Conservation (phyloP, 2,797 vertebrate genomes). For the Acestrorhynchus altus region DNA sequence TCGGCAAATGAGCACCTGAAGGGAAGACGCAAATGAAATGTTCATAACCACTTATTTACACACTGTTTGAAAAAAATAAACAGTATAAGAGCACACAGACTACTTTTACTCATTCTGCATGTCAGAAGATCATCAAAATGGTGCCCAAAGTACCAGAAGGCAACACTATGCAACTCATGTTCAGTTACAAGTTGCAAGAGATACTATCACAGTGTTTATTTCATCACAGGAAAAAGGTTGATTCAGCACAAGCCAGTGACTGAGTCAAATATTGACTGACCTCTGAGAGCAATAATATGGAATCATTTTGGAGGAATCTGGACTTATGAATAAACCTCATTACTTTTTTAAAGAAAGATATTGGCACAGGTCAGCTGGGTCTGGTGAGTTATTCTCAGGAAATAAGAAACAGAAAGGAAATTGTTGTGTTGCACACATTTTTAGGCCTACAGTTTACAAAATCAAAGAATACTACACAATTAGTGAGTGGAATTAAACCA, state of each 20-base stretch:
- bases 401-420: slow-evolving; percentile 65
- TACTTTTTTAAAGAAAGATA: slow-evolving; percentile 18
- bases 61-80: neutral
- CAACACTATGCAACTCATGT: slow-evolving; percentile 5
- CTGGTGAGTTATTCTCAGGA: slow-evolving; percentile 55
- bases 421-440: neutral
- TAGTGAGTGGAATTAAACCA: neutral
- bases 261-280: slow-evolving; percentile 30
- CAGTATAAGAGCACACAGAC: neutral
- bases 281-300: slow-evolving; percentile 19
- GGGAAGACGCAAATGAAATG: neutral
- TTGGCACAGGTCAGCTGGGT: slow-evolving; percentile 58
- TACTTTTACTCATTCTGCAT: neutral
- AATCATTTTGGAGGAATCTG: neutral
- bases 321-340: slow-evolving; percentile 15
- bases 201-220: slow-evolving; percentile 23
- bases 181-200: neutral
- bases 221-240: slow-evolving; percentile 22
- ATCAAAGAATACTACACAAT: neutral
- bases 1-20: slow-evolving; percentile 82
- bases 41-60: neutral
- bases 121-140: neutral
- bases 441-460: neutral
- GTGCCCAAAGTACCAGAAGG: neutral
- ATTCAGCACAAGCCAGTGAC: slow-evolving; percentile 23